Evolutionary conservation across 2,888 invertebrate genomes (phyloP), one percentile per base, ranked within the genome.

Genomic region (Aricia artaxerxes): DNA sequence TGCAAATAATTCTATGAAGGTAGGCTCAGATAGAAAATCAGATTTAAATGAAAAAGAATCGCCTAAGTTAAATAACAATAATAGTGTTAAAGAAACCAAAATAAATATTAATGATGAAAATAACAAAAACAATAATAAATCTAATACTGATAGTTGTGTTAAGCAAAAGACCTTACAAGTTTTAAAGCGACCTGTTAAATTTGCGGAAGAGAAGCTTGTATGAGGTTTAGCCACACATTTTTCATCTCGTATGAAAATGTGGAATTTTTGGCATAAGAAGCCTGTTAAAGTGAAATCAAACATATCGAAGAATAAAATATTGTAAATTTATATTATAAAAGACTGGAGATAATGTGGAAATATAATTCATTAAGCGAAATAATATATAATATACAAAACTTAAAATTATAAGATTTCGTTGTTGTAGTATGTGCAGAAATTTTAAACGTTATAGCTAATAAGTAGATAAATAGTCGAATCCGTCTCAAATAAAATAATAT

Each of bases 201-300:
- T 94, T 82, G 88, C 92, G 57, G 94, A 94, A 87, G 94, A 94
- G 83, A 94, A 94, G 80, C 92, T 94, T 84, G 94, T 94, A 91
- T 94, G 91, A 94, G 88, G 87, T 85, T 90, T 87, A 87, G 88
- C 88, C 87, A 85, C 81, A 82, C 84, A 84, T 76, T 88, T 90
- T 85, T 89, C 82, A 82, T 81, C 81, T 81, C 75, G 80, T 79
- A 82, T 81, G 78, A 80, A 86, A 81, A 84, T 89, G 77, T 84
- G 84, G 84, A 87, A 88, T 83, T 83, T 88, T 81, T 88, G 88
- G 87, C 86, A 87, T 82, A 83, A 85, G 73, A 85, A 85, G 84
- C 85, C 85, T 81, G 83, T 83, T 78, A 84, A 83, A 84, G 85
- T 84, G 83, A 88, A 87, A 86, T 82, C 83, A 87, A 86, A 89